Evolutionary conservation across 2,797 vertebrate genomes (phyloP).

Genomic region (Smutsia gigantea): DNA sequence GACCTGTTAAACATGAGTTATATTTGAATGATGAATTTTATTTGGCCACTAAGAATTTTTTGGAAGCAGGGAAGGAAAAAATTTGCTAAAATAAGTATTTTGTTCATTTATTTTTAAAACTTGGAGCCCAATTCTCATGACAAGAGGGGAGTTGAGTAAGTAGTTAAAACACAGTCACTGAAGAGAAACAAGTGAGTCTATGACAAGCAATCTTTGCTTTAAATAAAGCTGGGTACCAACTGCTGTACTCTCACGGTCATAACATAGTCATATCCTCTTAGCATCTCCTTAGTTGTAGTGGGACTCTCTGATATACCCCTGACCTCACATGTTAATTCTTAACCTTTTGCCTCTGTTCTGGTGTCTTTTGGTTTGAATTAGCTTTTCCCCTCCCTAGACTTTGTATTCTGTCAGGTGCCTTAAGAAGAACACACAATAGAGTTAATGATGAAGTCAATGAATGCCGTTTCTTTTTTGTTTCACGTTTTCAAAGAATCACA

Average conservation of each 20-base stretch:
- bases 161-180: constrained; percentile 32
- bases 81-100: constrained; percentile 49
- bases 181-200: not conserved
- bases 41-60: constrained; percentile 59
- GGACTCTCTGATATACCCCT: not conserved
- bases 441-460: not conserved
- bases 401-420: not conserved
- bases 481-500: constrained; percentile 18
- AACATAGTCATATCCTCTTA: not conserved
- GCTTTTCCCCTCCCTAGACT: not conserved
- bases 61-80: constrained; percentile 8
- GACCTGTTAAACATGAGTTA: constrained; percentile 69
- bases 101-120: constrained; percentile 44
- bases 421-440: not conserved
- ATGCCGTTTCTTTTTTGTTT: not conserved
- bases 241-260: not conserved
- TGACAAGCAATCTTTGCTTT: not conserved
- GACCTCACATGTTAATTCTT: not conserved
- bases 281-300: not conserved
- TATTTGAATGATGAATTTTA: constrained; percentile 65
- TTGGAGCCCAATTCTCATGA: not conserved
- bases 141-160: not conserved
- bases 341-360: not conserved
- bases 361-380: not conserved
- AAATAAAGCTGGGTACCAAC: not conserved